Evolutionary conservation across 2,113 vertebrate genomes (phyloP).

Genomic region (Halichoerus grypus): DNA sequence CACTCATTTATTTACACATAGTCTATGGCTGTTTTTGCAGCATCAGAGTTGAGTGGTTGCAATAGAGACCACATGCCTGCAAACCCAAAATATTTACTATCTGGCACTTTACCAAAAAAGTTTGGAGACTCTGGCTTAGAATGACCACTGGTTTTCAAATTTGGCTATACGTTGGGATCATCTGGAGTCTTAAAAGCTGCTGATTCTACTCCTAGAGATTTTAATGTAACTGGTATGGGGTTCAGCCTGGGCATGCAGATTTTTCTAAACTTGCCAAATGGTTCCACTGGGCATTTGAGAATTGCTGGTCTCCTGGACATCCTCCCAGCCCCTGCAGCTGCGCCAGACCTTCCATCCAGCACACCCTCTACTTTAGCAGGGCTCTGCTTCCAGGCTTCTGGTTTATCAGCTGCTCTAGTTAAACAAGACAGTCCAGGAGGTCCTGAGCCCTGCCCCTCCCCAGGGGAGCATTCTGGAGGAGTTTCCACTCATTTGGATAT

Average conservation of each 20-base stretch:
- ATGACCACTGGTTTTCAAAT: neutral
- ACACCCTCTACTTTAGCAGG: no score
- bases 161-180: neutral
- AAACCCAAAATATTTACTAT: neutral
- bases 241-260: neutral
- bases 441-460: neutral
- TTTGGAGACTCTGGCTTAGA: neutral
- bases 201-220: neutral
- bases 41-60: neutral
- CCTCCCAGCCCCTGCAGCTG: neutral
- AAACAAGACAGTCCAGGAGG: neutral
- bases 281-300: neutral
- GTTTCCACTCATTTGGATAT: neutral
- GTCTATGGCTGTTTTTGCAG: neutral
- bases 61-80: neutral
- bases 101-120: neutral
- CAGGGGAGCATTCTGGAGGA: neutral
- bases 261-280: neutral
- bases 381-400: neutral
- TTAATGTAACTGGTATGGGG: neutral
- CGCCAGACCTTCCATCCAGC: neutral
- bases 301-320: neutral
- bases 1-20: neutral
- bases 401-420: neutral
- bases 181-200: neutral